Conservation (phyloP, 2,797 vertebrate species). For the Tinamus major region DNA sequence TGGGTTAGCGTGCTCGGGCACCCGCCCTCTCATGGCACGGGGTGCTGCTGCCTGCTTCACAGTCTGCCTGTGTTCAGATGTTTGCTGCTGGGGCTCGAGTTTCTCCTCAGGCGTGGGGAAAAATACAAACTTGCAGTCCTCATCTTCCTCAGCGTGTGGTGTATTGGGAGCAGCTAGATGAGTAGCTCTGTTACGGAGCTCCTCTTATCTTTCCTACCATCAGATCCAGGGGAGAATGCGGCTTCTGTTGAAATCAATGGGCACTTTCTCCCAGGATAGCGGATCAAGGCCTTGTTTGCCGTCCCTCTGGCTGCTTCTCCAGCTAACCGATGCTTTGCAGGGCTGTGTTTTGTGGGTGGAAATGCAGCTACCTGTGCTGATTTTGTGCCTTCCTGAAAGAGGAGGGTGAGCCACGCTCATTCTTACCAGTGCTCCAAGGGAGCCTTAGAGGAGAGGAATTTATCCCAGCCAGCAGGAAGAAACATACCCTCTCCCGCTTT, state of each 20-base stretch:
- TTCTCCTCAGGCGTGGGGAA: conserved; percentile 34
- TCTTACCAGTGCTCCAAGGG: neutral
- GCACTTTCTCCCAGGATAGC: neutral
- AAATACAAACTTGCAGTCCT: neutral
- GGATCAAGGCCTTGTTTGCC: neutral
- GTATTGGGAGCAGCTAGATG: neutral
- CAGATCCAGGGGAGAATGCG: neutral
- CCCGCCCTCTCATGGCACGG: conserved; percentile 72
- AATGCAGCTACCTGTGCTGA: neutral
- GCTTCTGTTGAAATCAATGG: neutral
- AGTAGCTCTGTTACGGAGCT: accelerated
- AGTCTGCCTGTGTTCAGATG: conserved; percentile 44
- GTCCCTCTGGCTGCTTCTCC: neutral
- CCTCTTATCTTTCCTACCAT: neutral
- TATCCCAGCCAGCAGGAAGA: neutral
- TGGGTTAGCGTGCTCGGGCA: conserved; percentile 66
- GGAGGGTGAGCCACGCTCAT: accelerated
- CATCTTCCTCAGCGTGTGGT: neutral
- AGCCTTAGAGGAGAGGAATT: neutral
- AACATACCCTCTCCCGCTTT: neutral
- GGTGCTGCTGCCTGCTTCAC: neutral
- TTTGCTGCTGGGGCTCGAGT: conserved; percentile 51
- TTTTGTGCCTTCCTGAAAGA: neutral
- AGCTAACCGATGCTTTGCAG: neutral
- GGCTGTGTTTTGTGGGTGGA: neutral